These are phyloP conservation scores for Marmota monax DNA, from an alignment of 2,113 vertebrate genomes.

Conservation along the genomic window DNA sequence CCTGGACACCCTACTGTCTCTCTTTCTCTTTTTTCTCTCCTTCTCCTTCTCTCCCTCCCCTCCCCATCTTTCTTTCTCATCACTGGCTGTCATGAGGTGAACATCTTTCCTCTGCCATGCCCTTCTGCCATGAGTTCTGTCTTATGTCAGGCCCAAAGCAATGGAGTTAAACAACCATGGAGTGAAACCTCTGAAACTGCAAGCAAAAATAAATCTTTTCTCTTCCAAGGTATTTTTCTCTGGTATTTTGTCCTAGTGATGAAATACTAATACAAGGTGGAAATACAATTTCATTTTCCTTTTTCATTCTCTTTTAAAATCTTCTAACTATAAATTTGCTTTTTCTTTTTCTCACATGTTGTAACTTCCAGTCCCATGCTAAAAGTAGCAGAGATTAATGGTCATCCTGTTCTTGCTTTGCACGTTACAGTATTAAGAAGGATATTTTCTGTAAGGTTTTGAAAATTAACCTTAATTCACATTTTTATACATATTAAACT, in stretches of 20 bases:
- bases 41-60: no score
- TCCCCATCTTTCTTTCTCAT: background rate
- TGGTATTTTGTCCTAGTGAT: background rate
- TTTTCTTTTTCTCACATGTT: background rate
- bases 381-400: background rate
- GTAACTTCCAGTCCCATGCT: background rate
- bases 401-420: background rate
- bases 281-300: background rate
- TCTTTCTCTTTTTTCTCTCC: no score
- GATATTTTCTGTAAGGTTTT: background rate
- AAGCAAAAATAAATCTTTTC: background rate
- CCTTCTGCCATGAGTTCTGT: background rate
- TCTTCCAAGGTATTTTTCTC: background rate
- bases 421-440: background rate
- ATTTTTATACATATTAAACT: background rate
- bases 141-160: background rate
- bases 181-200: background rate
- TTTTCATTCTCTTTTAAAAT: background rate
- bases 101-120: background rate
- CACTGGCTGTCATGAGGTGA: background rate
- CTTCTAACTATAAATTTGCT: background rate
- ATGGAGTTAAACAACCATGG: background rate
- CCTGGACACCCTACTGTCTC: no score
- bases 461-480: background rate
- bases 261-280: background rate